Evolutionary conservation across 2,888 invertebrate genomes (phyloP), one percentile per base, ranked within the genome.

Genomic region (Marronus borbonicus): DNA sequence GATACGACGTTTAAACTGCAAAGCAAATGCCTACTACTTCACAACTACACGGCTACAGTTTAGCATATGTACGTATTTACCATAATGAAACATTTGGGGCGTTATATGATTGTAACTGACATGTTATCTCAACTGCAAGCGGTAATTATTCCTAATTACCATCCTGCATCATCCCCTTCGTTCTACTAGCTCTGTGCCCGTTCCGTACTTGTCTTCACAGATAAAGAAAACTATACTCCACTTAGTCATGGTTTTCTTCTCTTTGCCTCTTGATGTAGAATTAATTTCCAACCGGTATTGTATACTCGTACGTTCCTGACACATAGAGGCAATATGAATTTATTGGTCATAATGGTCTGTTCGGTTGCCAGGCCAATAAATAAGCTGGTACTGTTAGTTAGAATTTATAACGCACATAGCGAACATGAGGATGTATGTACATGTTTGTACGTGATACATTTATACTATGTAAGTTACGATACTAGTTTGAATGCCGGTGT

Each of bases 131-230:
- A n/a, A 49, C 75, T 50, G 49, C 76, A 50, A 1, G 31, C 44
- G 24, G 24, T 64, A 76, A 76, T 76, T 76, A 76, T 64, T 76
- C 49, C 64, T 76, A 76, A 76, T 76, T 76, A 76, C 65, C 24
- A 36, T 49, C 76, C 52, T 10, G n/a, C 28, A 76, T 36, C 65
- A 36, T n/a, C 36, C 65, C n/a, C 17, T 31, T 39, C 17, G 31
- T 17, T 17, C 36, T 14, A 31, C n/a, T 17, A 44, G 17, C 39
- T 17, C 17, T n/a, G 3, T 44, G 44, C 44, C 8, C 44, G 44
- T 44, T 44, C 12, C 12, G 12, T 12, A 44, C 44, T 8, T 44
- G 44, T 12, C 12, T 44, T 44, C 44, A 8, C 8, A 44, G 1
- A 44, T 44, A 44, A 44, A 44, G 12, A 8, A 12, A 44, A 8